Conservation (phyloP, 37 sponge, comb jelly and placozoan species). For the Ephydatia muelleri region DNA sequence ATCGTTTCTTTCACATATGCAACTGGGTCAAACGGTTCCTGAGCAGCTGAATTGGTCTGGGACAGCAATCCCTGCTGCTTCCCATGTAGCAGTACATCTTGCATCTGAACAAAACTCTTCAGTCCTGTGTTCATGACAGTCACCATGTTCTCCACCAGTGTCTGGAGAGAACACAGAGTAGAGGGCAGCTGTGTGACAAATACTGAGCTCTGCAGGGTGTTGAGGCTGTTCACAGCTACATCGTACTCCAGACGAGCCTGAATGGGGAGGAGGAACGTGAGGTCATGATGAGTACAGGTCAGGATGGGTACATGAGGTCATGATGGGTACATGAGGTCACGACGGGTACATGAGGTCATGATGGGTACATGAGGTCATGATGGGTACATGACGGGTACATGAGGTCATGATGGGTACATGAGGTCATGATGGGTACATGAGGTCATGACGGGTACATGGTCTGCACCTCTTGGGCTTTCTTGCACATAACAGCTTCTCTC, state of each 20-base stretch:
- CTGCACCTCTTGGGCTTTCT: slow-evolving; percentile 59
- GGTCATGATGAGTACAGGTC: not conserved
- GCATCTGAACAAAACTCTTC: slow-evolving; percentile 49
- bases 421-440: no score
- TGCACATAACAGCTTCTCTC: slow-evolving; percentile 28
- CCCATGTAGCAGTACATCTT: slow-evolving; percentile 13
- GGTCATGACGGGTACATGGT: no score
- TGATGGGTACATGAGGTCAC: no score
- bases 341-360: no score
- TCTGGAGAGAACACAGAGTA: slow-evolving; percentile 13
- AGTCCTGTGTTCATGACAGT: slow-evolving; percentile 45
- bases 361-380: no score
- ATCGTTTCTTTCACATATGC: slow-evolving; percentile 23
- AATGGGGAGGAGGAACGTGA: not conserved
- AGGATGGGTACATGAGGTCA: not conserved
- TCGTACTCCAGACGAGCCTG: slow-evolving; percentile 43
- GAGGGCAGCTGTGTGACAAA: slow-evolving; percentile 32
- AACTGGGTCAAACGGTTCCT: slow-evolving; percentile 40
- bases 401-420: no score
- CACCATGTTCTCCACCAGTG: slow-evolving; percentile 48
- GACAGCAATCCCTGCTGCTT: not conserved
- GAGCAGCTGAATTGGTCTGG: not conserved
- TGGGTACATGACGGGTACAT: no score
- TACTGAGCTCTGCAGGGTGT: slow-evolving; percentile 11
- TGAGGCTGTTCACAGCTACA: not conserved